Evolutionary conservation across 2,888 invertebrate genomes (phyloP), one percentile per base, ranked within the genome.

Genomic region (Colostygia pectinataria): DNA sequence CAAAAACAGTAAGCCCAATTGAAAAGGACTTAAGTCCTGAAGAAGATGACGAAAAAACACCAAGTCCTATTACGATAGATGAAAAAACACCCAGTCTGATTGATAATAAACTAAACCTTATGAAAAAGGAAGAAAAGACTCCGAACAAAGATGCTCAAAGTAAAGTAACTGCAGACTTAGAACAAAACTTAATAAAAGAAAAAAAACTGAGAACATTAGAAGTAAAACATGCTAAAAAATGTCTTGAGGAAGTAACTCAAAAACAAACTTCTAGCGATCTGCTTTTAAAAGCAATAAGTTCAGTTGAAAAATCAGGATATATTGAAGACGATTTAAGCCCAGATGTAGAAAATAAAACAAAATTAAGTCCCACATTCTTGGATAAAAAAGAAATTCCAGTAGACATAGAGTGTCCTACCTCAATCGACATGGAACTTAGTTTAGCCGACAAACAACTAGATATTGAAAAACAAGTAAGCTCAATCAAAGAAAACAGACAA

Each of bases 1-100:
- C 25, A 0, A 8, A 41, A 8, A 8, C 2, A 41, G 4, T 14
- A 4, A 41, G 41, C 7, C 25, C 29, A 31, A 4, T 24, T 25
- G 50, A 39, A 29, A 51, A 51, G 9, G 36, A 37, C 18, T 14
- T 33, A 12, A 51, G 45, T 20, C 40, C 45, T 28, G 51, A 42
- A 32, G 51, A 51, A 20, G 51, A 51, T 13, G 57, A 14, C 20
- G 53, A 63, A 10, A 47, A 53, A 41, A 49, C 24, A 4, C 28
- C 44, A 2, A 53, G 53, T 18, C 48, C 48, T 9, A 46, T 51
- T 3, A 51, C 51, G 4, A 9, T 51, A n/a, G 51, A 51, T 33
- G 51, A 51, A 38, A 41, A 45, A 36, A 45, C 46, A 24, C 50
- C 50, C 12, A 25, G 7, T 4, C 8, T 33, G 4, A 49, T 57